Evolutionary conservation across 2,888 invertebrate genomes (phyloP), one percentile per base, ranked within the genome.

Genomic region (Agonopterix heracliana): DNA sequence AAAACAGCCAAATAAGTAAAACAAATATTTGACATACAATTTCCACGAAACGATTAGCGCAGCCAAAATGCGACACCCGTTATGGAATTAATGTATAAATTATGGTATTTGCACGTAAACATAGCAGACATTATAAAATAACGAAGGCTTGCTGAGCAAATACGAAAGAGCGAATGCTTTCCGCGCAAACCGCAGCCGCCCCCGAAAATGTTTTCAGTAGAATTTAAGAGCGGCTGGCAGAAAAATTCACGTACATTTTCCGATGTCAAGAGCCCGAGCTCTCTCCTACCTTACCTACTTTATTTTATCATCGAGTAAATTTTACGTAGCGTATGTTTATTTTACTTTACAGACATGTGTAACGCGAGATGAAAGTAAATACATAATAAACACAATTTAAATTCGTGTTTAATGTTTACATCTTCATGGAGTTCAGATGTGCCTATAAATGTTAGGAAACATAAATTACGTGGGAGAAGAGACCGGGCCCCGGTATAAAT

Each of bases 141-240:
- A 73, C 62, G 64, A 66, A 67, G 65, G 66, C 64, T 67, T 59
- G 59, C 57, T 63, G 58, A 63, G 64, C 66, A 72, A 68, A 70
- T 66, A 68, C 59, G 62, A 63, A 68, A 64, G 69, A 68, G 68
- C 61, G 68, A 72, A 74, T 74, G 68, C 69, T 72, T 65, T 64
- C 64, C 67, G 66, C 66, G 26, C 63, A 66, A 74, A 76, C 78
- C 75, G 63, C 78, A 73, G 68, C 60, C 69, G 68, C 60, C 69
- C 68, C 68, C 73, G 63, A 80, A 80, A 80, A 81, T 76, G 74
- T 78, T 77, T 79, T 68, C 64, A 72, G 68, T 71, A 63, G 70
- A 71, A 71, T 74, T 76, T 73, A 68, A 78, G 69, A 74, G 68
- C 61, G 62, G 59, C 56, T 49, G 63, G 64, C 64, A 61, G 66